Conservation (phyloP, 2,113 vertebrate species). For the Rostratula benghalensis region DNA sequence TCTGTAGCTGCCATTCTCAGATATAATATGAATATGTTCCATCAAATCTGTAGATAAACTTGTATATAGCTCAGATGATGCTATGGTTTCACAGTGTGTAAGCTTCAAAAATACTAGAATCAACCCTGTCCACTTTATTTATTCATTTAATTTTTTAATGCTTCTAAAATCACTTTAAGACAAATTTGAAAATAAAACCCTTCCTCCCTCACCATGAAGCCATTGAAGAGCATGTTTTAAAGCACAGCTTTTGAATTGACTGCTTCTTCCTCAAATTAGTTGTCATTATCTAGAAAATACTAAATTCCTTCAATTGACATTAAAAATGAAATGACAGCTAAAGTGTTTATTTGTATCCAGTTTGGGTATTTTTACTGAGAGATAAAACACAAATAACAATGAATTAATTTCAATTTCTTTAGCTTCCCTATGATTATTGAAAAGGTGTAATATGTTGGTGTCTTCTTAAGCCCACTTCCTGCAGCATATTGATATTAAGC, state of each 20-base stretch:
- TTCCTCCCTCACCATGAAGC: not conserved
- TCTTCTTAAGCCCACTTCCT: not conserved
- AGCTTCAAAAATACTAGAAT: not conserved
- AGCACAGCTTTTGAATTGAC: not conserved
- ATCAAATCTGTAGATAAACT: not conserved
- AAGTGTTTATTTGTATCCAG: not conserved
- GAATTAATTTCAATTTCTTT: not conserved
- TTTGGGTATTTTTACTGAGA: not conserved
- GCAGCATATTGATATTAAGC: not conserved
- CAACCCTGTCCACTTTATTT: not conserved
- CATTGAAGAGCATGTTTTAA: not conserved
- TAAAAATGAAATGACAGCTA: not conserved
- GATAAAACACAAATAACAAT: not conserved
- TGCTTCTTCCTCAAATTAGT: not conserved
- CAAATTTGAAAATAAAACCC: not conserved
- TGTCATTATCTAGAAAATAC: not conserved
- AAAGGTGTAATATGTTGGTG: not conserved
- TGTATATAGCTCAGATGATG: not conserved
- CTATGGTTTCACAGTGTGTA: accelerated
- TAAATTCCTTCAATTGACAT: not conserved
- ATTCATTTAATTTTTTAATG: not conserved
- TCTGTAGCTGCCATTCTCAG: not conserved
- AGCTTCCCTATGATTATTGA: not conserved
- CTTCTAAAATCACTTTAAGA: not conserved
- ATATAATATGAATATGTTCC: not conserved